Conservation (phyloP, 2,888 invertebrate genomes). For the Eulithis prunata region DNA sequence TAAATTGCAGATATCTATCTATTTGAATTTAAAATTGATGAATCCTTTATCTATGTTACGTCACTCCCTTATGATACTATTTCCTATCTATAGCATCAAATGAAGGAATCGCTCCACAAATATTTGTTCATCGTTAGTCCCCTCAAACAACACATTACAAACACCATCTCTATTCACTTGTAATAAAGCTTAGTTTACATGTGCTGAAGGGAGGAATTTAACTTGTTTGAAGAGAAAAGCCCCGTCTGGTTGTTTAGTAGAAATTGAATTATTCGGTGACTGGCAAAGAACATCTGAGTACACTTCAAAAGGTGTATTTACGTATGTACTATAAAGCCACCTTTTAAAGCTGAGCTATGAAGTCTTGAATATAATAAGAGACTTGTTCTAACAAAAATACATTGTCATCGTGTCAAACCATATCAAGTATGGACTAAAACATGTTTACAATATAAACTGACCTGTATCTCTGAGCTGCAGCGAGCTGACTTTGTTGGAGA, state of each 20-base stretch:
- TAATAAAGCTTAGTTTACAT: slow-evolving; percentile 29
- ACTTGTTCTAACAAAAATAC: no score
- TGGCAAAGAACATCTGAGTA: slow-evolving; percentile 12
- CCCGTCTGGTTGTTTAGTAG: slow-evolving; percentile 11
- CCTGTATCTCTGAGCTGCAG: slow-evolving; percentile 89
- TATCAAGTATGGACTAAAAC: no score
- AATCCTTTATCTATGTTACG: slow-evolving; percentile 37
- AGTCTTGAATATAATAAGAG: no score
- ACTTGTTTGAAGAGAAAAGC: slow-evolving; percentile 12
- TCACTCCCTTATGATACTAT: slow-evolving; percentile 56
- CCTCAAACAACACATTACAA: slow-evolving; percentile 29
- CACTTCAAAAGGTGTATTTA: background rate
- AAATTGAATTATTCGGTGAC: slow-evolving; percentile 20
- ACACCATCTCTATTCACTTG: slow-evolving; percentile 28
- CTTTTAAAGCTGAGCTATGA: no score
- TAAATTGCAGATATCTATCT: background rate
- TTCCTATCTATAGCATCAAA: slow-evolving; percentile 37
- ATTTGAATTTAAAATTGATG: background rate
- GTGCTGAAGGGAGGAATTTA: background rate
- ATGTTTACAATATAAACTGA: slow-evolving; percentile 60
- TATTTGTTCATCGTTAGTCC: slow-evolving; percentile 69
- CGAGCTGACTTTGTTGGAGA: slow-evolving; percentile 87
- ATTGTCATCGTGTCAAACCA: no score
- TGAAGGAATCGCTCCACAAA: slow-evolving; percentile 62
- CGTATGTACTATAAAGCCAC: no score